These are phyloP conservation scores for Meghimatium bilineatum DNA, from an alignment of 2,888 invertebrate genomes.

Conservation along the genomic window DNA sequence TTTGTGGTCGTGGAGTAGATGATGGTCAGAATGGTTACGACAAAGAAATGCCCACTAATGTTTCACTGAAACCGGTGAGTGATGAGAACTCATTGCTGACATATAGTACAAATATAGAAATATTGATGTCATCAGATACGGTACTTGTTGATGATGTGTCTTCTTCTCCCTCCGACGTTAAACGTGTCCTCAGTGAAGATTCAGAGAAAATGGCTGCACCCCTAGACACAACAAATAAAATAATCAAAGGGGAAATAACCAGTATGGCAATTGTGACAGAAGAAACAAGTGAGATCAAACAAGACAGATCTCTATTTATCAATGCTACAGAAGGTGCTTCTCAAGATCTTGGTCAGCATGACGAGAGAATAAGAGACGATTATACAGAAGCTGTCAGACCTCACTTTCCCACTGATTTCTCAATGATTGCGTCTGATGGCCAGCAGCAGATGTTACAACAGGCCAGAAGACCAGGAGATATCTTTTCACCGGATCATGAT, in stretches of 20 bases:
- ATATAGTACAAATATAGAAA: background rate
- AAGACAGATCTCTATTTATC: background rate
- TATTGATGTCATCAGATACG: conserved; percentile 27
- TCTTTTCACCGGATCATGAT: conserved; percentile 9
- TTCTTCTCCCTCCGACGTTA: conserved; percentile 75
- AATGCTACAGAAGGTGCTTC: conserved; percentile 46
- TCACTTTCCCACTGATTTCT: conserved; percentile 75
- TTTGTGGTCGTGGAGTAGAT: no score
- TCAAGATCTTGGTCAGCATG: conserved; percentile 37
- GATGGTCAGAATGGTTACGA: conserved; percentile 57
- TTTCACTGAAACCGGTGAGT: conserved; percentile 72
- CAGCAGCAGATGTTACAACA: conserved; percentile 64
- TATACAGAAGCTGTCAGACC: conserved; percentile 60
- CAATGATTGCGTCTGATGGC: conserved; percentile 70
- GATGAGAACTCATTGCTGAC: conserved; percentile 63
- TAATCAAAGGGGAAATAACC: background rate
- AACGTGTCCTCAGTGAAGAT: conserved; percentile 64
- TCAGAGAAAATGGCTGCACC: conserved; percentile 50
- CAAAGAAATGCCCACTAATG: conserved; percentile 66
- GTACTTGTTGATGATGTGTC: conserved; percentile 53
- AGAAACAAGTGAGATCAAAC: background rate
- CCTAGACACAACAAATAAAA: conserved; percentile 36
- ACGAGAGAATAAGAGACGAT: conserved; percentile 28
- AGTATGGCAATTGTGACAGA: conserved; percentile 4
- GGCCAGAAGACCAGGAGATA: conserved; percentile 52